A percentile compares a stretch with the other conserved stretches of the same genome.
These are phyloP conservation scores for Chelon labrosus DNA, from an alignment of 2,797 vertebrate species.

Conservation along the genomic window DNA sequence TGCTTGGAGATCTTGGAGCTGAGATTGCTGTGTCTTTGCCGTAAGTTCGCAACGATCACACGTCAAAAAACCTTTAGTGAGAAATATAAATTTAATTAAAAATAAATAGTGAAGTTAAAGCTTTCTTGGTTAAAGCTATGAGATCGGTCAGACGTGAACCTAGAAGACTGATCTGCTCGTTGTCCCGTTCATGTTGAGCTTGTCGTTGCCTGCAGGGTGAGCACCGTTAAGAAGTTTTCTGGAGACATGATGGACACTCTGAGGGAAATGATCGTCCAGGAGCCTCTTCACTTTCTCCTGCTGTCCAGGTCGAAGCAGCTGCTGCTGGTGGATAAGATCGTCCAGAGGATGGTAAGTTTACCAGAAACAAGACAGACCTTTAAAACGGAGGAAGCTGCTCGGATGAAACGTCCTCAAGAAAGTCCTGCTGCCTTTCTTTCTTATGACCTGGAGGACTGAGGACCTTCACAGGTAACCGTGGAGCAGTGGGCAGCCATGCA, in stretches of 20 bases:
- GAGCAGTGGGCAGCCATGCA: too few relatives aligned
- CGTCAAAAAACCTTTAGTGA: too few relatives aligned
- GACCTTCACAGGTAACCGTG: too few relatives aligned
- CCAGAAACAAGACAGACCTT: too few relatives aligned
- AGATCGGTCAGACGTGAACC: not conserved
- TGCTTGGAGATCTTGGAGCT: slow-evolving; percentile 78
- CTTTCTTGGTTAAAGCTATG: too few relatives aligned
- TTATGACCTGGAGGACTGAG: too few relatives aligned
- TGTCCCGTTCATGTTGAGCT: not conserved
- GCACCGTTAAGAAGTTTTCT: slow-evolving; percentile 83
- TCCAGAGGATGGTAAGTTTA: slow-evolving; percentile 81
- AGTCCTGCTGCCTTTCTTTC: too few relatives aligned
- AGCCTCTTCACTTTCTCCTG: slow-evolving; percentile 78
- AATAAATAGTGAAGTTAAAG: too few relatives aligned
- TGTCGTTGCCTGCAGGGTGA: slow-evolving; percentile 73
- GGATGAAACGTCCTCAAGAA: too few relatives aligned
- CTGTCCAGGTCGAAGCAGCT: slow-evolving; percentile 79
- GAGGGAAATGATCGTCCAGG: slow-evolving; percentile 74
- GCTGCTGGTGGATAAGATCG: slow-evolving; percentile 85
- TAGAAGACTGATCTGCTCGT: not conserved
- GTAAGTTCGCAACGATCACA: slow-evolving; percentile 72
- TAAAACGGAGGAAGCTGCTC: too few relatives aligned
- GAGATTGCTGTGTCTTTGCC: slow-evolving; percentile 83
- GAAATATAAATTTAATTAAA: too few relatives aligned
- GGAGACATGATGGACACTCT: slow-evolving; percentile 76